Evolutionary conservation across 2,797 vertebrate genomes (phyloP), one percentile per base, ranked within the genome.

Genomic region (Pseudochaenichthys georgianus): DNA sequence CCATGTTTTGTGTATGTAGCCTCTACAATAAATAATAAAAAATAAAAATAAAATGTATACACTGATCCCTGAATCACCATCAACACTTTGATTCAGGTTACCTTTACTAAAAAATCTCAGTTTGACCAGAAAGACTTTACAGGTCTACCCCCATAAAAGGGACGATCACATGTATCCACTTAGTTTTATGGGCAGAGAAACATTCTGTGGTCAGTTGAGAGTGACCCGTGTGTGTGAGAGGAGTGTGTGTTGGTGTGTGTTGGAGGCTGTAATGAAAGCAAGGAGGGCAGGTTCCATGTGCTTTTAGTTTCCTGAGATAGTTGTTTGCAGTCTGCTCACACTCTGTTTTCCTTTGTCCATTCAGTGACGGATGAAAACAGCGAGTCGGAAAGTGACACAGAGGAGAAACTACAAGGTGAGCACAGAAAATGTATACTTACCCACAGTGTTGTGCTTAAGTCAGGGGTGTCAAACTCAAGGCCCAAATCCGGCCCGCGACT

Each of bases 331-430:
- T 54, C 63, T 52, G 42, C 48, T 82, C 69, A 64, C 15, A 8
- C 9, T 73, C 23, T 57, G 16, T 63, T 68, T 55, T 68, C 54
- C 17, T 66, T 17, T 47, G 66, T 80, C 41, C 12, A 50, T 78
- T 42, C 69, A 97, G 96, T 97, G 89, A 97, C 97, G 38, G 98
- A 99, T 68, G 98, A 99, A 82, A 99, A 99, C 93, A 99, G 98
- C 21, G 98, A 99, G 91, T 98, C 98, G 0, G 98, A 99, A 89
- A 99, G 97, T 43, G 98, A 99, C 93, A 97, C 96, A 0, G 98
- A 99, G 84, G 97, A 99, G 92, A 99, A 98, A 80, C 93, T 98
- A 53, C 97, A 96, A 96, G 97, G 98, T 99, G 73, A 90, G 88
- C 73, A 67, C 9, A 13, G 15, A 45, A 64, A 77, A 65, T 23